Evolutionary conservation across 2,113 vertebrate genomes (phyloP), one percentile per base, ranked within the genome.

Genomic region (Sapajus apella): DNA sequence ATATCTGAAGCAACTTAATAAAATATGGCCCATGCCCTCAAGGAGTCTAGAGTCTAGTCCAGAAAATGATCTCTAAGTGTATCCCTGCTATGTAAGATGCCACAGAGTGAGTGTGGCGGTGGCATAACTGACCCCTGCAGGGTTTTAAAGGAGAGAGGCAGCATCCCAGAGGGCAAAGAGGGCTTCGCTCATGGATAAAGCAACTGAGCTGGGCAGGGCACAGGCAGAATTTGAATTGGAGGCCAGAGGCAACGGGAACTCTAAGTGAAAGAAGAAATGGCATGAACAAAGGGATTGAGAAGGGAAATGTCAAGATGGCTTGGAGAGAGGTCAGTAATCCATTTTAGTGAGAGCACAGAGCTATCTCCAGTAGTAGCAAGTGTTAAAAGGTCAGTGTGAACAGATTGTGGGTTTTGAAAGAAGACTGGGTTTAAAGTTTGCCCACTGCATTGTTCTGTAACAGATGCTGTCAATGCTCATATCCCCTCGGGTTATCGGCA

Each of bases 121-220:
- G 18, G 13, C 13, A 1, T 4, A 20, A 8, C 5, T 23, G 43
- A 52, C 37, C 13, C 23, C 4, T 0, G 16, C 1, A 18, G 82
- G 47, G 23, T 8, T 35, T 30, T 13, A 37, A 12, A 84, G 23
- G 30, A 10, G 27, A 94, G 32, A 72, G 47, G 13, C 18, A 16
- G 56, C 20, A 8, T 32, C 68, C 72, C 47, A 85, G 77, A 85
- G 16, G 10, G 37, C 52, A 75, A 47, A 92, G 40, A 35, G 40
- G 56, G 18, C 17, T 94, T 52, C 70, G 1, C 14, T 73, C 70
- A 5, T 11, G 25, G 58, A 81, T 13, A 37, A 88, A 85, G 79
- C 1, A 2, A 17, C 21, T 64, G 83, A 76, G 73, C 35, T 21
- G 23, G 81, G 50, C 66, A 89, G 73, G 58, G 40, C 37, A 52